Evolutionary conservation across 2,797 vertebrate species (phyloP).

Genomic region (Apodemus agrarius): DNA sequence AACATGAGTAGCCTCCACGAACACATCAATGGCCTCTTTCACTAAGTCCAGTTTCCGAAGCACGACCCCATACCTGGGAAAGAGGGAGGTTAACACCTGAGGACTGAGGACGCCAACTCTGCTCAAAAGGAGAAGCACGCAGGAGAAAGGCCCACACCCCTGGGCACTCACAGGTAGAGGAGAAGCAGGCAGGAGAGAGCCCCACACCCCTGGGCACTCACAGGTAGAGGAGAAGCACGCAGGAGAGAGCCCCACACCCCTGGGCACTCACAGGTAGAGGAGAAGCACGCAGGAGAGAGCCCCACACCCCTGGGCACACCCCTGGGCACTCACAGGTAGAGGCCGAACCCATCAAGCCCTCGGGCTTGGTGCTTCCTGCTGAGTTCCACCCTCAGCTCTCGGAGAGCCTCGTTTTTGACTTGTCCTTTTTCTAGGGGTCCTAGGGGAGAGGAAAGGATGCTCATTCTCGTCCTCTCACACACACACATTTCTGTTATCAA

Average conservation of each 20-base stretch:
- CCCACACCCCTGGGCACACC: too few species aligned
- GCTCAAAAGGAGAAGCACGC: background rate
- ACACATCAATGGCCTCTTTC: constrained; percentile 98
- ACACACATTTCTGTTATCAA: background rate
- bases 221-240: too few species aligned
- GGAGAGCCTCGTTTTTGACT: constrained; percentile 96
- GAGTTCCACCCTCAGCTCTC: constrained; percentile 97
- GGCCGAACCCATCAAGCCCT: constrained; percentile 97
- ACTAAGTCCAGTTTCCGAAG: constrained; percentile 96
- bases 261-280: too few species aligned
- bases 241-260: too few species aligned
- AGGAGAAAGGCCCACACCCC: constrained; percentile 22
- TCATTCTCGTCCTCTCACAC: constrained; percentile 11
- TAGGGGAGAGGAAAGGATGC: constrained; percentile 75
- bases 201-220: too few species aligned
- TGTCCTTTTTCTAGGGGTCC: constrained; percentile 99
- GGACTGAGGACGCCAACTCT: background rate
- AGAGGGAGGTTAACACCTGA: constrained; percentile 24
- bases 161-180: constrained; percentile 94
- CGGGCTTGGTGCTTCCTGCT: constrained; percentile 96
- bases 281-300: too few species aligned
- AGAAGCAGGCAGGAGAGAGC: too few species aligned
- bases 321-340: too few species aligned
- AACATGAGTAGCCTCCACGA: constrained; percentile 96
- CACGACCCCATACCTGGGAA: constrained; percentile 95